Percentiles rank a stretch among this genome's conserved stretches.
Evolutionary conservation across 2,113 vertebrate species (phyloP).

Genomic region (Oncorhynchus gorbuscha): DNA sequence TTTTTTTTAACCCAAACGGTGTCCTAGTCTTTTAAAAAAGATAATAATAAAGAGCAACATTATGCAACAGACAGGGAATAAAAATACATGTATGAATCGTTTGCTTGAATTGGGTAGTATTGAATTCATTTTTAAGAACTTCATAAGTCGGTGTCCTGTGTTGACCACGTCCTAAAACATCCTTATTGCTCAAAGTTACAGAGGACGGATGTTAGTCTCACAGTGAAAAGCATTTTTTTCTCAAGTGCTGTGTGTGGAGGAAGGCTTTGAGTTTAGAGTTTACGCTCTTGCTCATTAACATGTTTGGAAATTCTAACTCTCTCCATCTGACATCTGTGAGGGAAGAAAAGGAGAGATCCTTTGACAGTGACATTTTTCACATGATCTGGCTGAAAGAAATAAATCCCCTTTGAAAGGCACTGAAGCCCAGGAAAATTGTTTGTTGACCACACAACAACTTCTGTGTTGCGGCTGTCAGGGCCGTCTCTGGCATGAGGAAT

Average conservation of each 20-base stretch:
- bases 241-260: conserved; percentile 52
- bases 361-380: conserved; percentile 78
- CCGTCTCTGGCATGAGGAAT: conserved; percentile 66
- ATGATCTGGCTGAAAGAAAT: conserved; percentile 71
- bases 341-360: conserved; percentile 74
- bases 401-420: conserved; percentile 77
- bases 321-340: conserved; percentile 75
- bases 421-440: conserved; percentile 83
- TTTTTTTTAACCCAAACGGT: conserved; percentile 55
- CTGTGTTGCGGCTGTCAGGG: conserved; percentile 75
- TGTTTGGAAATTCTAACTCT: conserved; percentile 76
- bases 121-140: neutral
- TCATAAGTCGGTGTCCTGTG: conserved; percentile 42
- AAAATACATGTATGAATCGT: conserved; percentile 27
- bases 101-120: conserved; percentile 19
- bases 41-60: conserved; percentile 26
- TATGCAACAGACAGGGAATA: conserved; percentile 32
- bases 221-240: conserved; percentile 53
- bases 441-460: conserved; percentile 80
- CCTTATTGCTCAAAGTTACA: conserved; percentile 54
- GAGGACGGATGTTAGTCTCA: conserved; percentile 54
- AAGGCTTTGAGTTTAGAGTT: conserved; percentile 52
- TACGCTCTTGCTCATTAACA: conserved; percentile 73
- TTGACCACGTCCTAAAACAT: conserved; percentile 48
- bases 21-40: conserved; percentile 43